Conservation (phyloP, 2,113 vertebrate species). For the Sinocyclocheilus grahami region DNA sequence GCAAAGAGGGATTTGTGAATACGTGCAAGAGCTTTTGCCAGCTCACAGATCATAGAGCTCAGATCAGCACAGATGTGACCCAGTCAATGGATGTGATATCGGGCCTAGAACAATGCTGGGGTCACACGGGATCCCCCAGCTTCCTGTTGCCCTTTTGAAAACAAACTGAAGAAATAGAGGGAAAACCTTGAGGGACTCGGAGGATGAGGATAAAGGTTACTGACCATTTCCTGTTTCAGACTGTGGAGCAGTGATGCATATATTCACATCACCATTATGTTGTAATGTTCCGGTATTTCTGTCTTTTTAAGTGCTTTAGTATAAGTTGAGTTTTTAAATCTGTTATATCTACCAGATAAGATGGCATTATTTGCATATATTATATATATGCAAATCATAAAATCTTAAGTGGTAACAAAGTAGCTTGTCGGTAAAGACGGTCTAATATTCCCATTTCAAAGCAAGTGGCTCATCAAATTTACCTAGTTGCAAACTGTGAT, state of each 20-base stretch:
- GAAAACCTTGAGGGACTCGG: conserved; percentile 45
- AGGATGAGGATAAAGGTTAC: conserved; percentile 62
- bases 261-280: neutral
- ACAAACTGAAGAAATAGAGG: conserved; percentile 56
- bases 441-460: neutral
- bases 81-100: conserved; percentile 66
- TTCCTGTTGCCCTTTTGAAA: conserved; percentile 61
- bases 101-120: conserved; percentile 65
- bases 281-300: too few species aligned
- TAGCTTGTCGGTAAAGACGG: neutral
- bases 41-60: conserved; percentile 69
- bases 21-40: conserved; percentile 62
- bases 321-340: neutral
- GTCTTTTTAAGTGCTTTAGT: neutral
- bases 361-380: neutral
- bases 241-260: conserved; percentile 17
- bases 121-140: conserved; percentile 64
- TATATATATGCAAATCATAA: neutral
- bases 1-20: conserved; percentile 68
- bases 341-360: neutral
- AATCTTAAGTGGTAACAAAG: neutral
- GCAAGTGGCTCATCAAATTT: neutral
- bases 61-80: conserved; percentile 68
- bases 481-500: neutral
- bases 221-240: conserved; percentile 67